Evolutionary conservation across 2,113 vertebrate genomes (phyloP), one percentile per base, ranked within the genome.

Genomic region (Fulica atra): DNA sequence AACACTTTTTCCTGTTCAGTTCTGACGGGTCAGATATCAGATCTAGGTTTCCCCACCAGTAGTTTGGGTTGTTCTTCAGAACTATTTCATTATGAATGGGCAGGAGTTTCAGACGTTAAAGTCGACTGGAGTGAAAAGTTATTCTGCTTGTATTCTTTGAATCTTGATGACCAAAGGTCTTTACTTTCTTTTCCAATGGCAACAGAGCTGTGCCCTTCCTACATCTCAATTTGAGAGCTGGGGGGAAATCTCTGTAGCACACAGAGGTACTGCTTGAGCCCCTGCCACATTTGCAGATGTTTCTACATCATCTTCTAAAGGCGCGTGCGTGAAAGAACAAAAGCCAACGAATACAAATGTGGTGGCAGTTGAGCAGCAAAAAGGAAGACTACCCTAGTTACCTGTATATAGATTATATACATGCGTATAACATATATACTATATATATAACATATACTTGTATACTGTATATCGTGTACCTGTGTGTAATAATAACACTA

Each of bases 371-470:
- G 9, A 88, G 60, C 29, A 83, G 77, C 8, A 65, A 70, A 86
- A 57, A 44, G 24, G 51, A 87, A 53, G 5, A 79, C 54, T 36
- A 57, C 10, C 5, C 1, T 50, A 72, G 25, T 65, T 44, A 76
- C 9, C 14, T 4, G 17, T 59, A 63, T 61, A 21, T 24, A 59
- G 36, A n/a, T 40, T 17, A 53, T 18, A 64, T 31, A 40, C 7
- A 64, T 13, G 2, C 71, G 56, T 71, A 48, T 36, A 81, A 36
- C 38, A 40, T 15, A 35, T 36, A 38, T 17, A 2, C 15, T 33
- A 3, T 29, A 8, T 28, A 7, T 31, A n/a, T 25, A 19, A 46
- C 40, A 51, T 13, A 40, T 51, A 59, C 0, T 0, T 44, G 7
- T 14, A 56, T 53, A 28, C 4, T 38, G 61, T 10, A 13, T 61